A percentile compares a stretch with the other conserved stretches of the same genome.
phyloP scores from a whole-genome alignment of 2,888 invertebrate species.

The Amphipyra berbera region DNA sequence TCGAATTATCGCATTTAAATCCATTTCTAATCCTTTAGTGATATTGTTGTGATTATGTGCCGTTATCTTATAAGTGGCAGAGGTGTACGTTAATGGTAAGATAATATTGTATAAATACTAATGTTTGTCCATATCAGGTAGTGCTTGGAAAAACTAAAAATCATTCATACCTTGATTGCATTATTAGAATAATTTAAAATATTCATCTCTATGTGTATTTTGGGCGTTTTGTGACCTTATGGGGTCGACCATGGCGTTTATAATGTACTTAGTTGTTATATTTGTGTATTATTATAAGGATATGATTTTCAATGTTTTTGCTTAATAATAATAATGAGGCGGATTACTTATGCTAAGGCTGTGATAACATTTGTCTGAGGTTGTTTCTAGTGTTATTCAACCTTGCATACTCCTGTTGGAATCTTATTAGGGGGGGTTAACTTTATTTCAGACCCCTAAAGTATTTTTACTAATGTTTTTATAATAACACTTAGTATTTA shows the following conservation, averaged over 20 bases:
- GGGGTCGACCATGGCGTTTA: slow-evolving; percentile 3
- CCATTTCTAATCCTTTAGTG: slow-evolving; percentile 69
- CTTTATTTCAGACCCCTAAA: slow-evolving; percentile 41
- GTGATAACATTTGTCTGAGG: slow-evolving; percentile 40
- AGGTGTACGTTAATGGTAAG: slow-evolving; percentile 87
- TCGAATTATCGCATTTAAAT: slow-evolving; percentile 72
- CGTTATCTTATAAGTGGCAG: slow-evolving; percentile 79
- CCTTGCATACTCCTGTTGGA: slow-evolving; percentile 58
- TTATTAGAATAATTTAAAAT: slow-evolving; percentile 44
- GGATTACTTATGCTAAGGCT: slow-evolving; percentile 43
- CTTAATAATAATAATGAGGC: slow-evolving; percentile 5
- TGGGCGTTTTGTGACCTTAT: slow-evolving; percentile 28
- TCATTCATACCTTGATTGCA: slow-evolving; percentile 47
- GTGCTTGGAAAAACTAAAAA: slow-evolving; percentile 60
- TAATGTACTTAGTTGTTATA: slow-evolving; percentile 6
- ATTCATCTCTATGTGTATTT: slow-evolving; percentile 30
- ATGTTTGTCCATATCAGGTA: slow-evolving; percentile 72
- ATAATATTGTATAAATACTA: slow-evolving; percentile 63
- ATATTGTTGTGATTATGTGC: slow-evolving; percentile 86
- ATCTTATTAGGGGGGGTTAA: slow-evolving; percentile 65
- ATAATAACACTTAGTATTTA: neutral
- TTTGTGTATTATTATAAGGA: slow-evolving; percentile 7
- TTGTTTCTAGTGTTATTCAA: slow-evolving; percentile 32
- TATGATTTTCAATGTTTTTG: slow-evolving; percentile 33
- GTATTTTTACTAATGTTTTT: slow-evolving; percentile 25